Evolutionary conservation across 2,113 vertebrate genomes (phyloP), one percentile per base, ranked within the genome.

Genomic region (Periophthalmodon schlosseri): DNA sequence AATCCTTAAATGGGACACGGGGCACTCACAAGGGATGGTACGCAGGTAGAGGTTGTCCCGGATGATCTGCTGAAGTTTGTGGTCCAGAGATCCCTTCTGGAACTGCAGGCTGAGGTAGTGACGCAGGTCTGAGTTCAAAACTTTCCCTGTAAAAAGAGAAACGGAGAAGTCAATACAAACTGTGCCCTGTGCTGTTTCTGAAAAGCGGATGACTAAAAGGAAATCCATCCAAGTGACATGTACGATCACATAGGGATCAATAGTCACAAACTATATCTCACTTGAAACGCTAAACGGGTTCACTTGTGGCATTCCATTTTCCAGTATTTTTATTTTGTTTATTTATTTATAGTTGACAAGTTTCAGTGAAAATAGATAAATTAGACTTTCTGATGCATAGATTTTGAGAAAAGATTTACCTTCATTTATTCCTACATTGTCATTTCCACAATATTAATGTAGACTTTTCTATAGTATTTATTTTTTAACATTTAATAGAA

Each of bases 21-120:
- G 36, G 46, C 66, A 97, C 96, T 97, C 93, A 99, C 98, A 99
- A 81, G 98, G 98, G 86, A 99, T 98, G 82, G 98, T 99, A 92
- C 97, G 96, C 83, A 99, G 89, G 91, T 99, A 99, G 78, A 99
- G 96, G 91, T 99, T 99, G 93, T 99, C 98, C 89, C 98, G 95
- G 88, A 99, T 99, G 80, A 97, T 94, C 93, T 99, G 98, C 87
- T 99, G 98, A 3, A 99, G 95, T 87, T 99, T 98, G 91, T 99
- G 98, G 90, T 99, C 98, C 91, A 97, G 88, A 0, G 96, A 99
- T 89, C 96, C 97, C 90, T 99, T 99, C 92, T 98, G 97, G 91
- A 99, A 99, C 93, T 98, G 97, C 86, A 99, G 94, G 87, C 97
- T 99, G 93, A 99, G 92, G 89, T 99, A 99, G 91, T 99, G 97